phyloP scores from a whole-genome alignment of 2,113 vertebrate genomes.

The Megaceryle maxima region DNA sequence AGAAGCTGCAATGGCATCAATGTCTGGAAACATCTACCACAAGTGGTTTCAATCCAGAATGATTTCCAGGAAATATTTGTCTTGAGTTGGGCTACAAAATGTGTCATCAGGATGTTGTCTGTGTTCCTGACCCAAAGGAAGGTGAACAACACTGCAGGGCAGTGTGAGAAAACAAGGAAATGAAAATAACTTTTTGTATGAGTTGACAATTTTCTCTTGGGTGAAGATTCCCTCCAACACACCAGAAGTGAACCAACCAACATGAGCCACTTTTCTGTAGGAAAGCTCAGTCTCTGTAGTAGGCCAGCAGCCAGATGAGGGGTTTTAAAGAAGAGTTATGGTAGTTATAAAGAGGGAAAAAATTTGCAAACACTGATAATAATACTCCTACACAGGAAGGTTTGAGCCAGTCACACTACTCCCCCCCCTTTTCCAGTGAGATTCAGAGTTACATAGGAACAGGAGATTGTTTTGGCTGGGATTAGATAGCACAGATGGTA shows the following conservation, averaged over 20 bases:
- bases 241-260: slow-evolving; percentile 14
- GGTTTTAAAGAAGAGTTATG: slow-evolving; percentile 70
- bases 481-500: slow-evolving; percentile 55
- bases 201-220: not conserved
- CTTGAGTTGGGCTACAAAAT: not conserved
- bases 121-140: not conserved
- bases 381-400: slow-evolving; percentile 68
- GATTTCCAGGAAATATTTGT: slow-evolving; percentile 1
- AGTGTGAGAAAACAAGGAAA: not conserved
- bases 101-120: slow-evolving; percentile 25
- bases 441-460: slow-evolving; percentile 44
- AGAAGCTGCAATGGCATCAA: slow-evolving; percentile 4
- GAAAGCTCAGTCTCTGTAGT: slow-evolving; percentile 48
- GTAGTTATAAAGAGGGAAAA: slow-evolving; percentile 65
- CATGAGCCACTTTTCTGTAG: not conserved
- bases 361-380: slow-evolving; percentile 70
- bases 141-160: not conserved
- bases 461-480: slow-evolving; percentile 56
- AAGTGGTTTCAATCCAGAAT: not conserved
- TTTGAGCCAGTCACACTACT: slow-evolving; percentile 62
- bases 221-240: slow-evolving; percentile 5
- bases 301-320: slow-evolving; percentile 72
- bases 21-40: slow-evolving; percentile 16
- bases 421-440: slow-evolving; percentile 40
- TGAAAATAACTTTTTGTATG: not conserved